Conservation (phyloP, 2,888 invertebrate genomes). For the Pseudococcus jackbeardsleyi region DNA sequence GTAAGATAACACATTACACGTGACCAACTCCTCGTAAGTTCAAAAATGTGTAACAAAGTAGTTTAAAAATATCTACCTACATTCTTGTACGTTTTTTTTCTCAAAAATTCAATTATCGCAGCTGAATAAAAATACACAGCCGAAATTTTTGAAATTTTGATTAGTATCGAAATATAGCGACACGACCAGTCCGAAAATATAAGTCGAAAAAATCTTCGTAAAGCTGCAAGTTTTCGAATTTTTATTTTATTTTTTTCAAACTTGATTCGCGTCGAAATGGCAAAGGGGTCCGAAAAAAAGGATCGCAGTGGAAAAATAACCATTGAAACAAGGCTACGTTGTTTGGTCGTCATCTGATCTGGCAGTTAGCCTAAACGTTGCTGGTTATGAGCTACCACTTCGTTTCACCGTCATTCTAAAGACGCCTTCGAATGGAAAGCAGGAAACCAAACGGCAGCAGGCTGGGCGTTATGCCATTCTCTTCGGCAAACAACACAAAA, state of each 20-base stretch:
- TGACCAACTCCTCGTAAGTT: constrained; percentile 38
- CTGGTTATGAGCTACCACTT: constrained; percentile 56
- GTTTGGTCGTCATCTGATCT: constrained; percentile 63
- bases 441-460: constrained; percentile 59
- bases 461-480: constrained; percentile 62
- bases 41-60: constrained; percentile 19
- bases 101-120: neutral
- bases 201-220: constrained; percentile 24
- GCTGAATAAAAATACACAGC: neutral
- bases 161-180: neutral
- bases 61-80: neutral
- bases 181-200: neutral
- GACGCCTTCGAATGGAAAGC: constrained; percentile 59
- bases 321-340: constrained; percentile 57
- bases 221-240: neutral
- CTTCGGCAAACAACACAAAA: constrained; percentile 63
- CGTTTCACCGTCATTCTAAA: constrained; percentile 35
- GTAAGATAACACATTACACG: constrained; percentile 43
- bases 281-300: constrained; percentile 39
- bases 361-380: constrained; percentile 63
- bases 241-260: constrained; percentile 18
- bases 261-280: neutral
- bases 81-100: neutral
- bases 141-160: neutral
- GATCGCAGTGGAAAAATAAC: constrained; percentile 42